These are phyloP conservation scores for Calameuta pallipes DNA, from an alignment of 2,888 invertebrate genomes.

Conservation along the genomic window DNA sequence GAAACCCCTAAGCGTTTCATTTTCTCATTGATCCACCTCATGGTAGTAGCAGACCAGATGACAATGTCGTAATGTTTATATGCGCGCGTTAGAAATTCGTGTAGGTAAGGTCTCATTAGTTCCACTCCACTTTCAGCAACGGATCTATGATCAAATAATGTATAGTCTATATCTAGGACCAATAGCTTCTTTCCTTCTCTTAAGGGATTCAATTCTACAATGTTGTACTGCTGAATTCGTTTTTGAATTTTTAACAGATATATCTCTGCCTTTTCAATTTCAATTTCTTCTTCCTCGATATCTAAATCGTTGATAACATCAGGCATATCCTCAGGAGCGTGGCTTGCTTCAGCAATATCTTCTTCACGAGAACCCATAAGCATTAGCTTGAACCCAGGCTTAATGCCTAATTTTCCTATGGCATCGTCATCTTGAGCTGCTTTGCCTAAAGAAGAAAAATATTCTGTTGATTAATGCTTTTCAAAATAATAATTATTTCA, in stretches of 20 bases:
- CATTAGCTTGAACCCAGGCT: constrained; percentile 92
- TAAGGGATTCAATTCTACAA: constrained; percentile 84
- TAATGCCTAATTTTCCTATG: constrained; percentile 81
- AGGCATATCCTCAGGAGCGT: constrained; percentile 83
- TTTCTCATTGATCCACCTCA: constrained; percentile 99
- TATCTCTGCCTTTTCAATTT: constrained; percentile 74
- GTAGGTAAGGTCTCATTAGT: constrained; percentile 93
- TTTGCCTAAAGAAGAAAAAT: constrained; percentile 74
- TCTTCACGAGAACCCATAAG: constrained; percentile 97
- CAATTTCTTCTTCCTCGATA: constrained; percentile 86
- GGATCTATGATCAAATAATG: constrained; percentile 95
- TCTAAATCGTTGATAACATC: constrained; percentile 93
- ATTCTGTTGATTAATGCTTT: constrained; percentile 27
- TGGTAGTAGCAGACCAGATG: constrained; percentile 98
- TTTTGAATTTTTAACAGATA: constrained; percentile 86
- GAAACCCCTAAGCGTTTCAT: constrained; percentile 93
- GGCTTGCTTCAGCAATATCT: constrained; percentile 86
- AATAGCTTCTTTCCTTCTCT: constrained; percentile 88
- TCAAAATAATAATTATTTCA: neutral
- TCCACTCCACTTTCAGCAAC: constrained; percentile 89
- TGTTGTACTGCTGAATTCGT: constrained; percentile 84
- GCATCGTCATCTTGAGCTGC: constrained; percentile 83
- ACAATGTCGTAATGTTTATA: constrained; percentile 95
- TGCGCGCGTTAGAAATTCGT: constrained; percentile 90
- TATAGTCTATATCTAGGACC: constrained; percentile 96